phyloP scores from a whole-genome alignment of 1,140 invertebrate genomes.

The Monochamus saltuarius region DNA sequence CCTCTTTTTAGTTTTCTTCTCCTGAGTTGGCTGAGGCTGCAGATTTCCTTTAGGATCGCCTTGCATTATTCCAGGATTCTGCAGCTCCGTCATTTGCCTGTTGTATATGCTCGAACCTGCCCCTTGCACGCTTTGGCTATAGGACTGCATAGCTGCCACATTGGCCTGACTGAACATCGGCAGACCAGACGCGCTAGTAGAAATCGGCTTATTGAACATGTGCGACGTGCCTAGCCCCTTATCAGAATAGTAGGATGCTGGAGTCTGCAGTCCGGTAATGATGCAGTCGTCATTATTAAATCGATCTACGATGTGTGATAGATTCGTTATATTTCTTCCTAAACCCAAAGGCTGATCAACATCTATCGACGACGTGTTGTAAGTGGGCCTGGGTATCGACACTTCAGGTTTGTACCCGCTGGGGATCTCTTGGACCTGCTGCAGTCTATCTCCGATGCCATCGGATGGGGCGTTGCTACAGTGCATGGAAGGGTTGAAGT shows the following conservation, averaged over 20 bases:
- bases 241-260: constrained; percentile 49
- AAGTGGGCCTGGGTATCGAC: constrained; percentile 33
- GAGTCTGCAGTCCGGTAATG: constrained; percentile 49
- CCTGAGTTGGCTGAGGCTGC: not conserved
- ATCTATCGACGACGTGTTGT: constrained; percentile 35
- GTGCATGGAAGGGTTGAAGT: constrained; percentile 2
- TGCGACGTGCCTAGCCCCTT: constrained; percentile 56
- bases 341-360: constrained; percentile 45
- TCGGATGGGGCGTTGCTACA: not conserved
- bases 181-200: constrained; percentile 45
- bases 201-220: constrained; percentile 56
- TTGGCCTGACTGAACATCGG: constrained; percentile 48
- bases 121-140: constrained; percentile 30
- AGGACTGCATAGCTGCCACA: constrained; percentile 33
- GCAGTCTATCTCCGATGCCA: constrained; percentile 15
- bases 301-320: constrained; percentile 62
- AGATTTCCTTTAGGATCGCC: constrained; percentile 5
- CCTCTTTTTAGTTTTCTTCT: constrained; percentile 33
- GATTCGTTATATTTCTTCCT: constrained; percentile 57
- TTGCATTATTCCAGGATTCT: constrained; percentile 17
- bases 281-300: constrained; percentile 59
- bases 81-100: constrained; percentile 21
- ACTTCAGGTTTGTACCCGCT: constrained; percentile 31
- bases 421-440: constrained; percentile 22
- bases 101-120: constrained; percentile 32